phyloP scores from a whole-genome alignment of 2,113 vertebrate species.

The Bufo gargarizans region DNA sequence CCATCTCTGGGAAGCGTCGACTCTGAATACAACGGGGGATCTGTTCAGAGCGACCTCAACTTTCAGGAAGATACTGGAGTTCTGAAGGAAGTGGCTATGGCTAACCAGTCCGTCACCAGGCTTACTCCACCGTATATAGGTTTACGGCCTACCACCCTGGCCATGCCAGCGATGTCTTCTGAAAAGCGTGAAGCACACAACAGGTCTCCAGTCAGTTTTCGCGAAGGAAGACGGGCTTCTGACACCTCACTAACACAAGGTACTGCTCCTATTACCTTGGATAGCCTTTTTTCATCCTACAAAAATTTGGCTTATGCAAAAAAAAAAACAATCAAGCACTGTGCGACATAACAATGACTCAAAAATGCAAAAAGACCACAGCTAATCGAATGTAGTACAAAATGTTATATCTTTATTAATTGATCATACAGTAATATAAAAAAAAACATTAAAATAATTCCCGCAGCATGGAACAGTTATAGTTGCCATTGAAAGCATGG shows the following conservation, averaged over 20 bases:
- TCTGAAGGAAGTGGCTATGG: conserved; percentile 80
- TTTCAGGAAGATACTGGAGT: conserved; percentile 84
- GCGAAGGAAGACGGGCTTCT: conserved; percentile 92
- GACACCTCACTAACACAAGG: conserved; percentile 98
- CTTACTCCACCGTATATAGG: conserved; percentile 79
- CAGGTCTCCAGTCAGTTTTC: conserved; percentile 94
- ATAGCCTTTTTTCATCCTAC: background rate
- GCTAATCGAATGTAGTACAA: too few relatives aligned
- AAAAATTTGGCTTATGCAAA: background rate
- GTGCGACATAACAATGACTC: too few relatives aligned
- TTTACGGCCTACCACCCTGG: conserved; percentile 82
- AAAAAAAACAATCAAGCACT: too few relatives aligned
- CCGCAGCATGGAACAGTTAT: too few relatives aligned
- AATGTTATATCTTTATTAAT: too few relatives aligned
- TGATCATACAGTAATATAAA: too few relatives aligned
- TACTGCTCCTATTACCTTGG: conserved; percentile 58
- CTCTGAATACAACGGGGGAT: conserved; percentile 89
- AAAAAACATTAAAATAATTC: too few relatives aligned
- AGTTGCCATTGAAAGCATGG: too few relatives aligned
- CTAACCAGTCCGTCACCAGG: conserved; percentile 72
- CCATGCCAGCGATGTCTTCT: conserved; percentile 85
- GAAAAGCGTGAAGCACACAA: conserved; percentile 92
- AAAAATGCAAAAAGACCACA: too few relatives aligned
- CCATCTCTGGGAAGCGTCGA: conserved; percentile 89
- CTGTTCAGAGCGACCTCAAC: conserved; percentile 84